A percentile compares a stretch with the other conserved stretches of the same genome.
Evolutionary conservation across 2,797 vertebrate species (phyloP).

Genomic region (Staurois parvus): DNA sequence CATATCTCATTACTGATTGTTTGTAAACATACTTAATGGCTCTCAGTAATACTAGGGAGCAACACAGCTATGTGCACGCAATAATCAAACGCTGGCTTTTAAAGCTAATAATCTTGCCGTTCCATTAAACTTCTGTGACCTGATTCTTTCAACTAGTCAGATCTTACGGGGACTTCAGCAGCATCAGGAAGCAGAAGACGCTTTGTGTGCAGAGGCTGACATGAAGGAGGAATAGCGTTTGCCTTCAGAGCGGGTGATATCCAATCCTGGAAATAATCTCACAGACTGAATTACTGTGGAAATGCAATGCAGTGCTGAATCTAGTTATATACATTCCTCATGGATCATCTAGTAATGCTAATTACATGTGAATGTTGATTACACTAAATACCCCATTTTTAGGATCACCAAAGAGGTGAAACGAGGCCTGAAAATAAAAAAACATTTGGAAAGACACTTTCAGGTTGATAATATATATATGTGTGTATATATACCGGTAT

Average conservation of each 20-base stretch:
- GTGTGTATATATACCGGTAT: too few relatives aligned
- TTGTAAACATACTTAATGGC: neutral
- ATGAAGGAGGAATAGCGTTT: conserved; percentile 18
- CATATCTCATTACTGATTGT: neutral
- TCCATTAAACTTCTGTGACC: conserved; percentile 28
- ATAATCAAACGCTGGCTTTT: conserved; percentile 11
- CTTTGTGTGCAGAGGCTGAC: neutral
- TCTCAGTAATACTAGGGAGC: neutral
- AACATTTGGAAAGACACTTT: too few relatives aligned
- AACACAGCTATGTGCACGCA: neutral
- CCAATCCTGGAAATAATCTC: neutral
- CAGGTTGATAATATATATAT: too few relatives aligned
- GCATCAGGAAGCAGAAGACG: conserved; percentile 12
- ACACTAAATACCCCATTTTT: neutral
- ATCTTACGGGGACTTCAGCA: conserved; percentile 12
- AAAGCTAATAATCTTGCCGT: conserved; percentile 30
- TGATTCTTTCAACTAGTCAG: conserved; percentile 50
- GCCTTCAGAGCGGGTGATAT: neutral
- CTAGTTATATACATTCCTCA: neutral
- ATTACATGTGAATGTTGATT: neutral
- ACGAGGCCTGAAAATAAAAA: too few relatives aligned
- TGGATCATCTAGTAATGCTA: neutral
- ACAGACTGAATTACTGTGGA: neutral
- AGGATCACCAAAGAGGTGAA: too few relatives aligned
- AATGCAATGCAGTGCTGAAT: neutral